Evolutionary conservation across 2,888 invertebrate genomes (phyloP), one percentile per base, ranked within the genome.

Genomic region (Diplolepis rosae): DNA sequence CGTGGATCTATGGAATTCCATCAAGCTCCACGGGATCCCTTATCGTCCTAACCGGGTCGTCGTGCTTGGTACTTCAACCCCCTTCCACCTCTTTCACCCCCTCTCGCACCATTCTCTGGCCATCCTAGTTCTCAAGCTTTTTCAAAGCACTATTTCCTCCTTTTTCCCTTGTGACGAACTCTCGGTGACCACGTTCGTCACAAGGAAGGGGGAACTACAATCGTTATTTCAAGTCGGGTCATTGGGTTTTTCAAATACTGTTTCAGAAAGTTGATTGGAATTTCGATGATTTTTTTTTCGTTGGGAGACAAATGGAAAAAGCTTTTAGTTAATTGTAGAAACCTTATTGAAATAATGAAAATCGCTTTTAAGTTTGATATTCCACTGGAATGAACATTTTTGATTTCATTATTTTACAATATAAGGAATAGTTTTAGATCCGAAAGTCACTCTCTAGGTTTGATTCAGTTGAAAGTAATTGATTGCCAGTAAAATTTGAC

Each of bases 1-100:
- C 88, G 87, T 87, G 85, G 88, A 88, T 88, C 88, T 88, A 88
- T 88, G 88, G 88, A 88, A 88, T 88, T 88, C 88, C 88, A 88
- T 88, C 88, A 88, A 88, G 88, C 87, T 88, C 84, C 83, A 84
- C 84, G 80, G 85, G 83, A 85, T 88, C 88, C 86, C 86, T 88
- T 87, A 88, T 87, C 87, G 87, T 87, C 81, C 83, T 84, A 84
- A 83, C 85, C 85, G 83, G 84, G 84, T 85, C 85, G 84, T 83
- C 85, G 82, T 74, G 82, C 82, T 81, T 82, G 80, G 79, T 74
- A 72, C 66, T 74, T 70, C 75, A 70, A 51, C 65, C 24, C 45
- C 54, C 71, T 65, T 50, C 50, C 45, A 45, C n/a, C n/a, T n/a
- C n/a, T n/a, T n/a, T n/a, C n/a, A n/a, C n/a, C n/a, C n/a, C 7